Evolutionary conservation across 2,113 vertebrate species (phyloP), one percentile per base, ranked within the genome.

Genomic region (Martes martes): DNA sequence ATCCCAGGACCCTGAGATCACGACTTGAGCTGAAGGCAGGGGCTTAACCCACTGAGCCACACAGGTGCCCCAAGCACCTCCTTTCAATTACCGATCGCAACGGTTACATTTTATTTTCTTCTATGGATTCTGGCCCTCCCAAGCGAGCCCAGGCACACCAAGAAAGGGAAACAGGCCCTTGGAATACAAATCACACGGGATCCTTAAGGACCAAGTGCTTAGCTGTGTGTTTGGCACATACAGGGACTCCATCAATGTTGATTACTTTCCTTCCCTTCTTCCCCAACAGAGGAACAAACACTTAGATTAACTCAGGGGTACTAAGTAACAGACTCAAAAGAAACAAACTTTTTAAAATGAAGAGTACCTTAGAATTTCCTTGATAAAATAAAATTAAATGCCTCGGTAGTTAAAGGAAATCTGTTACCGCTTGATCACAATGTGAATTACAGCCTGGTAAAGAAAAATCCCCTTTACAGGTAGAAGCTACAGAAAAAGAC

Each of bases 401-500:
- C 47, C 45, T 91, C 39, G 89, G 42, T 10, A n/a, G 80, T 11
- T 89, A 91, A 63, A 83, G 33, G 59, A 61, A 92, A 91, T 57
- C 18, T 83, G n/a, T 71, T 59, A 81, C 31, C 42, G 9, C 55
- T 82, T 45, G 6, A 47, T 42, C 85, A 59, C 26, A 59, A 94
- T 73, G 93, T 85, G 95, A 88, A 65, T 80, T 79, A 59, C 50
- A 85, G 85, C 2, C 73, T 67, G 65, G 69, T 81, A 85, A 97
- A 65, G 63, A 87, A 89, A 96, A 93, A 80, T 91, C 52, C 21
- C 31, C 26, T 91, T 85, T 61, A 39, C 8, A 79, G 39, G 52
- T 59, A 47, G 45, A 57, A 76, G n/a, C 87, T 57, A 42, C 0
- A 91, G 76, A 67, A 94, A 84, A 96, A 55, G 10, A 80, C 7